These are phyloP conservation scores for Tauraco erythrolophus DNA, from an alignment of 2,113 vertebrate genomes.

Conservation along the genomic window DNA sequence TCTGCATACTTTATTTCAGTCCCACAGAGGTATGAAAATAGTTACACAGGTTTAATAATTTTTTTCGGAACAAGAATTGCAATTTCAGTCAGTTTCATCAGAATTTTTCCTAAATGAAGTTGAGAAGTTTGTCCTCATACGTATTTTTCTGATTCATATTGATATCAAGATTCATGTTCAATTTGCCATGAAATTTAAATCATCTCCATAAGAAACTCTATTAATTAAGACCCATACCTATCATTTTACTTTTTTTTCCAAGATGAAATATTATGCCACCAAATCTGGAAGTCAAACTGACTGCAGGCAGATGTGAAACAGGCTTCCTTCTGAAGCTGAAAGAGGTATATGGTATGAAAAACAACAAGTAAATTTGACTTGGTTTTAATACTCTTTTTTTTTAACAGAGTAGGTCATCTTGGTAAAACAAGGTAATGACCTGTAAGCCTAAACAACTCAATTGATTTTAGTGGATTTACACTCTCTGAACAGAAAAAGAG, in stretches of 20 bases:
- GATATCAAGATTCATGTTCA: not conserved
- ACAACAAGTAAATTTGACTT: not conserved
- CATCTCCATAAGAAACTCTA: not conserved
- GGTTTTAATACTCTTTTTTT: not conserved
- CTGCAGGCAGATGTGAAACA: not conserved
- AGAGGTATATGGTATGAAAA: not conserved
- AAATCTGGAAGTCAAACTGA: not conserved
- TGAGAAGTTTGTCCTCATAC: not conserved
- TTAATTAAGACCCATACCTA: rapidly evolving
- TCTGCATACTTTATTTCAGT: not conserved
- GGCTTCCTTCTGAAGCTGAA: not conserved
- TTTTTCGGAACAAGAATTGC: not conserved
- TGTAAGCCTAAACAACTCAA: not conserved
- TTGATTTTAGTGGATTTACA: not conserved
- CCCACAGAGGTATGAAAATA: not conserved
- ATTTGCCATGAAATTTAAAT: not conserved
- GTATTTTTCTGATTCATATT: not conserved
- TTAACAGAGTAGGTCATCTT: not conserved
- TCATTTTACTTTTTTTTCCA: not conserved
- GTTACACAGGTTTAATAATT: not conserved
- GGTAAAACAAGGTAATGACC: not conserved
- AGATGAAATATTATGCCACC: not conserved
- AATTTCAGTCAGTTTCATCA: not conserved
- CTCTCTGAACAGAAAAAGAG: not conserved
- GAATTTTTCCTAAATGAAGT: not conserved